Evolutionary conservation across 92 coral and sea anemone genomes (phyloP).

Genomic region (Isaurus tuberculatus): DNA sequence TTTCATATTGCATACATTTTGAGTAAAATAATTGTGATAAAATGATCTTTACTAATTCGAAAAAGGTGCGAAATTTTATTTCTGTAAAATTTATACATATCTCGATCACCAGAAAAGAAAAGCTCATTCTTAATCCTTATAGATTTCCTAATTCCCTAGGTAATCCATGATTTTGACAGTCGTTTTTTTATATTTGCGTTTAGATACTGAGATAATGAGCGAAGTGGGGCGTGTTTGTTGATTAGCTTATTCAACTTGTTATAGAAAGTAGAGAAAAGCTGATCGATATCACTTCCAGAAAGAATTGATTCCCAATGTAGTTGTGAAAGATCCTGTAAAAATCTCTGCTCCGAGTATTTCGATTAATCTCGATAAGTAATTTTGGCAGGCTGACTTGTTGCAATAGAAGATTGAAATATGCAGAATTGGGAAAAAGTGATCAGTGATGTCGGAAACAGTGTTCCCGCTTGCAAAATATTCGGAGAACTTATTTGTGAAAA

Average conservation of each 20-base stretch:
- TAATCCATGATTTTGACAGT: slow-evolving; percentile 56
- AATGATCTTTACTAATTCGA: neutral
- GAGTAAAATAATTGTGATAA: slow-evolving; percentile 41
- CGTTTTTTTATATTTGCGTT: slow-evolving; percentile 1
- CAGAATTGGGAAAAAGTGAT: slow-evolving; percentile 58
- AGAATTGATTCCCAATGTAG: slow-evolving; percentile 41
- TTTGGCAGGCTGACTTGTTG: neutral
- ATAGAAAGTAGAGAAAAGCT: slow-evolving; percentile 18
- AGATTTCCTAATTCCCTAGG: slow-evolving; percentile 48
- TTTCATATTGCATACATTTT: slow-evolving; percentile 44
- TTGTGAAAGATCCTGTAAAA: slow-evolving; percentile 41
- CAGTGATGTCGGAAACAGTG: slow-evolving; percentile 49
- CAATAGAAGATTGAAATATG: slow-evolving; percentile 20
- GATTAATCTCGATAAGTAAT: slow-evolving; percentile 24
- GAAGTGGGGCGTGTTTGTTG: slow-evolving; percentile 59
- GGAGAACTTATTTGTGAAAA: slow-evolving; percentile 39
- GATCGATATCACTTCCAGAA: slow-evolving; percentile 2
- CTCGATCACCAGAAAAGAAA: slow-evolving; percentile 38
- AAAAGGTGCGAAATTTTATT: slow-evolving; percentile 45
- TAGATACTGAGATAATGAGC: slow-evolving; percentile 35
- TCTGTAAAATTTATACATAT: slow-evolving; percentile 56
- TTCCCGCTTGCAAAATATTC: slow-evolving; percentile 25
- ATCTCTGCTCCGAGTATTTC: slow-evolving; percentile 29
- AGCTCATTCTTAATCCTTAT: slow-evolving; percentile 54
- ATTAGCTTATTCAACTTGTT: slow-evolving; percentile 23